These are phyloP conservation scores for Apodemus sylvaticus DNA, from an alignment of 2,113 vertebrate genomes.

Conservation along the genomic window DNA sequence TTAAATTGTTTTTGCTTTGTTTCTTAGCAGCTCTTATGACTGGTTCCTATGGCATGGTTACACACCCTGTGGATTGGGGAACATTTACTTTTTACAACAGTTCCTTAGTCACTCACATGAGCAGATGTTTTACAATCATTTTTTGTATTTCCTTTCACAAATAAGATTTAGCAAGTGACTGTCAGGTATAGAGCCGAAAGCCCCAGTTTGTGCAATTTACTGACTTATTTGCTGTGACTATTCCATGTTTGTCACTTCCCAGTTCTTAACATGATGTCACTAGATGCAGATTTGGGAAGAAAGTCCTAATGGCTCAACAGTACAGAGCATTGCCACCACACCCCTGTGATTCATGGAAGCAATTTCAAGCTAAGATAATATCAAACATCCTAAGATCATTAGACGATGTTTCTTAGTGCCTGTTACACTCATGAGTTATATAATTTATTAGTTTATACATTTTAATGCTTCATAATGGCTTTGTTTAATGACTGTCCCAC, in stretches of 20 bases:
- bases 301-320: too few species aligned
- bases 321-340: neutral
- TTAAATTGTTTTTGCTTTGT: neutral
- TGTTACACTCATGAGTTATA: neutral
- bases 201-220: neutral
- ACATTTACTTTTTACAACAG: neutral
- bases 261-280: neutral
- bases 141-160: neutral
- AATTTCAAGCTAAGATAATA: neutral
- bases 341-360: neutral
- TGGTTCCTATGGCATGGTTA: neutral
- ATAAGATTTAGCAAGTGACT: neutral
- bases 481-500: neutral
- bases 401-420: neutral
- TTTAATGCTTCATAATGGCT: slow-evolving; percentile 16
- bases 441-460: neutral
- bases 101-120: neutral
- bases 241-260: neutral
- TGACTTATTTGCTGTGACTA: neutral
- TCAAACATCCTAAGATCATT: neutral
- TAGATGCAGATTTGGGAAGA: neutral
- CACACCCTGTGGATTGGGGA: neutral
- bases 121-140: neutral
- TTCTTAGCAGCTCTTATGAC: neutral
- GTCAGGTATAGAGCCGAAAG: neutral